Percentiles rank a stretch among this genome's conserved stretches.
phyloP scores from a whole-genome alignment of 2,113 vertebrate species.

The Myxocyprinus asiaticus region DNA sequence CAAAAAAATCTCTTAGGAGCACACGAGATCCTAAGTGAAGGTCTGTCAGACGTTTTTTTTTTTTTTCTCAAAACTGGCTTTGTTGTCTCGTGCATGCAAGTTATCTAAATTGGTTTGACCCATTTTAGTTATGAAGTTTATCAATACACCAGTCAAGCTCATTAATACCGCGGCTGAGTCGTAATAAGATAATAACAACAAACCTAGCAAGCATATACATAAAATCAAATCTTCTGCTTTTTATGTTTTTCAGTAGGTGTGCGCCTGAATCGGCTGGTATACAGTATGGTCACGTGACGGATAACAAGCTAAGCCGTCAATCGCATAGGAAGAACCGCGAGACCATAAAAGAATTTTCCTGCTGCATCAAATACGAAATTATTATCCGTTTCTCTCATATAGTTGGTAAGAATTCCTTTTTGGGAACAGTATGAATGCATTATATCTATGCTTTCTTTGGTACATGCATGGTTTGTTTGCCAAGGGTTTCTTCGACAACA shows the following conservation, averaged over 20 bases:
- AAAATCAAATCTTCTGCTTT: neutral
- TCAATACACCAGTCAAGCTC: neutral
- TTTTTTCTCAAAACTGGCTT: neutral
- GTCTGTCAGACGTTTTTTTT: no score
- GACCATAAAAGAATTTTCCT: conserved; percentile 62
- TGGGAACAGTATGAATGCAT: conserved; percentile 6
- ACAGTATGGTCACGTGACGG: conserved; percentile 66
- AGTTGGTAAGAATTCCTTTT: conserved; percentile 58
- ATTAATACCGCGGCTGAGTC: neutral
- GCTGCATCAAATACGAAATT: conserved; percentile 65
- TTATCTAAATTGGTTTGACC: no score
- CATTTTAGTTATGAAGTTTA: neutral
- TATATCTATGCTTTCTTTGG: neutral
- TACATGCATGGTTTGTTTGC: conserved; percentile 45
- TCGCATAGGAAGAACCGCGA: conserved; percentile 70
- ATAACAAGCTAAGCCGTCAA: conserved; percentile 54
- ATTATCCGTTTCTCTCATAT: conserved; percentile 47
- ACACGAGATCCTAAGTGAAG: no score
- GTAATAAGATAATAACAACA: neutral
- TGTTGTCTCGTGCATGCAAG: neutral
- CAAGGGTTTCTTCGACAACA: conserved; percentile 29
- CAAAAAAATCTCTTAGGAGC: no score
- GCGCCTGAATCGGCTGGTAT: conserved; percentile 41
- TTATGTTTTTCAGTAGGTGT: neutral
- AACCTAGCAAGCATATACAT: neutral